Evolutionary conservation across 2,888 invertebrate species (phyloP).

Genomic region (Eustalomyia histrio): DNA sequence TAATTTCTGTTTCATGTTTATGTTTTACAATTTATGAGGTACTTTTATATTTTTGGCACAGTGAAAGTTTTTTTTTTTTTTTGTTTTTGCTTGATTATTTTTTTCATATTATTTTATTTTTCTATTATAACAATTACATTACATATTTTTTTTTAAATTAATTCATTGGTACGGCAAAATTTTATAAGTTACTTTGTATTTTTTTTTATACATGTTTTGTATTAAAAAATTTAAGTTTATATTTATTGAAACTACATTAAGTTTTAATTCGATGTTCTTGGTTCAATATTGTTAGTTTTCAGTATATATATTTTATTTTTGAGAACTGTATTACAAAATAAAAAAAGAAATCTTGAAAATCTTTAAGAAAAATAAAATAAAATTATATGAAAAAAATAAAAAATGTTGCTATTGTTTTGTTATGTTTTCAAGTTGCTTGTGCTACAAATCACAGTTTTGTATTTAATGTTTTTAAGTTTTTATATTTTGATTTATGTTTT

Average conservation of each 20-base stretch:
- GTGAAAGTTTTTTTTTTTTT: slow-evolving; percentile 83
- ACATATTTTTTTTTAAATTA: slow-evolving; percentile 57
- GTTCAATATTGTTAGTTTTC: slow-evolving; percentile 72
- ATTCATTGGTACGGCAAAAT: slow-evolving; percentile 73
- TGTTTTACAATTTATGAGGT: slow-evolving; percentile 83
- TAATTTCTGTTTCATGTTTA: slow-evolving; percentile 59
- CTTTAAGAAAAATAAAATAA: neutral
- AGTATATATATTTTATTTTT: slow-evolving; percentile 46
- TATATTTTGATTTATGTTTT: slow-evolving; percentile 48
- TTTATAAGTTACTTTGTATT: slow-evolving; percentile 53
- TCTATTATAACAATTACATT: slow-evolving; percentile 64
- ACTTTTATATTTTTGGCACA: slow-evolving; percentile 88
- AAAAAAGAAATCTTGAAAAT: neutral
- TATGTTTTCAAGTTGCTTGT: slow-evolving; percentile 53
- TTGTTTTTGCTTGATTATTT: slow-evolving; percentile 64
- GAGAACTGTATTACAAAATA: neutral
- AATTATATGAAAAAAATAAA: neutral
- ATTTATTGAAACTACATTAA: slow-evolving; percentile 73
- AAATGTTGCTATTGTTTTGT: slow-evolving; percentile 54
- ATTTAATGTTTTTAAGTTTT: slow-evolving; percentile 37
- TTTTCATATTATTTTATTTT: slow-evolving; percentile 51
- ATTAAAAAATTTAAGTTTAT: slow-evolving; percentile 36
- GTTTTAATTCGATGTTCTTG: slow-evolving; percentile 77
- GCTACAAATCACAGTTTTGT: slow-evolving; percentile 63
- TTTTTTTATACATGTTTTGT: slow-evolving; percentile 45